Evolutionary conservation across 1,140 invertebrate species (phyloP), one percentile per base, ranked within the genome.

Genomic region (Rhizoglyphus robini): DNA sequence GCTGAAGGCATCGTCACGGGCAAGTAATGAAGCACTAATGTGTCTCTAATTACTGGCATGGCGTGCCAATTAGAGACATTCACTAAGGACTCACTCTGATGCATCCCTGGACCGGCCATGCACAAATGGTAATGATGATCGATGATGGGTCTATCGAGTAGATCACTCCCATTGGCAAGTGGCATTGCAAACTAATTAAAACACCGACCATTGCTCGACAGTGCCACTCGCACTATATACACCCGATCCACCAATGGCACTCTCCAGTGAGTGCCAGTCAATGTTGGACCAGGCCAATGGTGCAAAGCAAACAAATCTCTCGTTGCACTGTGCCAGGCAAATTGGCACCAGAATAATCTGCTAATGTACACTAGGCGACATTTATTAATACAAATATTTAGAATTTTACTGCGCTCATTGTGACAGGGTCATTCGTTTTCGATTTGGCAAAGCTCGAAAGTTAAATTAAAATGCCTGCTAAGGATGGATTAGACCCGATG

Each of bases 361-460:
- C 51, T 54, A 54, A 54, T 54, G 51, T 54, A 54, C 51, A 54
- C 51, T 27, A 54, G 51, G 20, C 51, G 51, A 54, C 51, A 54
- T 54, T 54, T 54, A 54, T 54, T 54, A 54, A 54, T 54, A 54
- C 51, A 54, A 54, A 54, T 54, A 54, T 54, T 54, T 54, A 54
- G 51, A 54, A 54, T 54, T 54, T 54, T 23, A 27, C 31, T 54
- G 20, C 51, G 8, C 8, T 32, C 51, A 15, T 54, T 32, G 23
- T 54, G 51, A 8, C 8, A 8, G 51, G 8, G 51, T 54, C 8
- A 54, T 20, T 54, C 51, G 8, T 54, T 20, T 54, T 54, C 51
- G 8, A 54, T 54, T 54, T 20, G 51, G 51, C 51, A 5, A 54
- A 54, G 51, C 51, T 54, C 20, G 41, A 54, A 54, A 54, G 8